Conservation (phyloP, 2,113 vertebrate species). For the Phoenicopterus ruber region DNA sequence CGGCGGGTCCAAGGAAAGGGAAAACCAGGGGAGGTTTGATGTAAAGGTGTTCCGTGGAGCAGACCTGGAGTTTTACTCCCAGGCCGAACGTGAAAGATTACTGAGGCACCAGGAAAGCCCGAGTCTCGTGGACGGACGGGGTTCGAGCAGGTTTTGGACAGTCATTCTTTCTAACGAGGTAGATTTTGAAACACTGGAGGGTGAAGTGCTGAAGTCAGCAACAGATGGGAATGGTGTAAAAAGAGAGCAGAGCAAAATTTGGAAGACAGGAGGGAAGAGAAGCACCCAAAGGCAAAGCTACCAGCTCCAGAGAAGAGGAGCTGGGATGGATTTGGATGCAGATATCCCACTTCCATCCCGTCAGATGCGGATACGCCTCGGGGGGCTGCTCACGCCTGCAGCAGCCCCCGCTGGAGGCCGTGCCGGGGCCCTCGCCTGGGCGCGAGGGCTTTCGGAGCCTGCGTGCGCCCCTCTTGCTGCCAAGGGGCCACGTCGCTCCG, state of each 20-base stretch:
- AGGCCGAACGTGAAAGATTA: neutral
- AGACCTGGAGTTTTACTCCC: neutral
- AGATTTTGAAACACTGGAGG: neutral
- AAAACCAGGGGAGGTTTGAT: neutral
- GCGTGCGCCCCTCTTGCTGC: neutral
- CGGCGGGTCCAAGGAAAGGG: rapidly evolving
- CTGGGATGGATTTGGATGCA: neutral
- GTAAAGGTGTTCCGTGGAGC: neutral
- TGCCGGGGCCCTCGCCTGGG: neutral
- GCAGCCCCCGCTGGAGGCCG: neutral
- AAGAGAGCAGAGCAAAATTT: neutral
- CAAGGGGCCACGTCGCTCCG: rapidly evolving
- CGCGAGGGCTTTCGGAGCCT: neutral
- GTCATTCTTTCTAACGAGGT: neutral
- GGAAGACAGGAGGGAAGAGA: neutral
- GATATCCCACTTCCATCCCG: rapidly evolving
- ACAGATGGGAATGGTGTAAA: neutral
- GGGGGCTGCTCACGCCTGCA: neutral
- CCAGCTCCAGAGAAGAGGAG: neutral
- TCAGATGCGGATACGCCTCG: neutral
- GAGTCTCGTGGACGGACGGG: neutral
- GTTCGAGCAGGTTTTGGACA: neutral
- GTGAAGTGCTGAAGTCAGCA: neutral
- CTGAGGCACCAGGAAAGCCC: neutral
- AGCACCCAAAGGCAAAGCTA: neutral